Evolutionary conservation across 2,888 invertebrate genomes (phyloP).

Genomic region (Elegia similella): DNA sequence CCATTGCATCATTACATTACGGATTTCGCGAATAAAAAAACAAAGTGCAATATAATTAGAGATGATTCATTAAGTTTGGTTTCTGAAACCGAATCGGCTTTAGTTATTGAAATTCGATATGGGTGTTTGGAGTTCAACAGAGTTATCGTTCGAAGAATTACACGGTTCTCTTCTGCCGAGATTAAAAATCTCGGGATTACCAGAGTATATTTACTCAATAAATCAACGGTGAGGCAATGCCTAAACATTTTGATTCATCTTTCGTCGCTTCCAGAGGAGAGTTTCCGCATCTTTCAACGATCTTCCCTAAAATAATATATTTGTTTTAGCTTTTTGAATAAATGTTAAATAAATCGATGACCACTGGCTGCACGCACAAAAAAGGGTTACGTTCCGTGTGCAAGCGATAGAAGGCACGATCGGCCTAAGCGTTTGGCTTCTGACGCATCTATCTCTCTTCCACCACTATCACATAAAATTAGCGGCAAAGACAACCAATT

Average conservation of each 20-base stretch:
- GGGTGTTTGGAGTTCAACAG: not conserved
- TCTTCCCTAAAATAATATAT: not conserved
- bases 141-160: not conserved
- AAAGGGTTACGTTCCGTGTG: too few relatives aligned
- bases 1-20: not conserved
- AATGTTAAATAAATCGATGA: too few relatives aligned
- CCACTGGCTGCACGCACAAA: too few relatives aligned
- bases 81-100: constrained; percentile 3
- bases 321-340: not conserved
- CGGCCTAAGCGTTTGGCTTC: too few relatives aligned
- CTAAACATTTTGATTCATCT: not conserved
- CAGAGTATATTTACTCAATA: not conserved
- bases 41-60: constrained; percentile 4
- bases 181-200: not conserved
- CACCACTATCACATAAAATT: too few relatives aligned
- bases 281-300: not conserved
- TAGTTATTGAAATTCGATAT: not conserved
- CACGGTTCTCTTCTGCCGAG: not conserved
- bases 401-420: too few relatives aligned
- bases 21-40: not conserved
- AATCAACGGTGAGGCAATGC: not conserved
- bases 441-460: too few relatives aligned
- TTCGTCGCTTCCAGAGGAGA: not conserved
- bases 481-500: too few relatives aligned
- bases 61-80: not conserved